Conservation (phyloP, 2,888 invertebrate species). For the Shargacucullia verbasci region DNA sequence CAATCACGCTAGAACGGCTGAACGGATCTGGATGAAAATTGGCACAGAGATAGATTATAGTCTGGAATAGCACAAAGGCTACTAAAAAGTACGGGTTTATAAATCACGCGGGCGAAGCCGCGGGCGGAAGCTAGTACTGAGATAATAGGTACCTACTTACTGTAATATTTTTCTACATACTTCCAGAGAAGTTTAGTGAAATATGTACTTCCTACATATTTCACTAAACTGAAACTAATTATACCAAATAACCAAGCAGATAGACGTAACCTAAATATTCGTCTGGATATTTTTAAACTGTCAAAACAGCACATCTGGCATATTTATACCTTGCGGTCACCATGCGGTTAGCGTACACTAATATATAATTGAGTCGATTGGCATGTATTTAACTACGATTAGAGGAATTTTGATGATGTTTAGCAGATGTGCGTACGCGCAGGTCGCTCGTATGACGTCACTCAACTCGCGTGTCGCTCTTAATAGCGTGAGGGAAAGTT, state of each 20-base stretch:
- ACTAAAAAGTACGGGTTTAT: no score
- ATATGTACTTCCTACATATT: no score
- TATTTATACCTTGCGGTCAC: slow-evolving; percentile 16
- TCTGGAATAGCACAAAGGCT: no score
- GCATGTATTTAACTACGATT: slow-evolving; percentile 29
- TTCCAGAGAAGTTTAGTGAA: no score
- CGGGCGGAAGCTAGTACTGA: no score
- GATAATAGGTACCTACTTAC: no score
- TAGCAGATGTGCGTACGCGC: slow-evolving; percentile 45
- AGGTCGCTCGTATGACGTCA: slow-evolving; percentile 35
- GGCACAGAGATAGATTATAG: no score
- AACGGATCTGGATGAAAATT: no score
- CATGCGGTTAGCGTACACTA: not conserved
- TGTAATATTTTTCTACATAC: no score
- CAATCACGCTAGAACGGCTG: no score
- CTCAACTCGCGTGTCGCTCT: slow-evolving; percentile 61
- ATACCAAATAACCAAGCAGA: slow-evolving; percentile 9
- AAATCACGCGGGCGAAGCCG: no score
- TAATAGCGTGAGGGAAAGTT: slow-evolving; percentile 70
- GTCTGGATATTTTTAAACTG: slow-evolving; percentile 47
- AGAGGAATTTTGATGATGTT: slow-evolving; percentile 27
- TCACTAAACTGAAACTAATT: slow-evolving; percentile 13
- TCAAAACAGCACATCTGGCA: slow-evolving; percentile 34
- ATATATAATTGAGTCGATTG: slow-evolving; percentile 22
- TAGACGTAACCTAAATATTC: slow-evolving; percentile 45